Evolutionary conservation across 2,113 vertebrate species (phyloP).

Genomic region (Taurulus bubalis): DNA sequence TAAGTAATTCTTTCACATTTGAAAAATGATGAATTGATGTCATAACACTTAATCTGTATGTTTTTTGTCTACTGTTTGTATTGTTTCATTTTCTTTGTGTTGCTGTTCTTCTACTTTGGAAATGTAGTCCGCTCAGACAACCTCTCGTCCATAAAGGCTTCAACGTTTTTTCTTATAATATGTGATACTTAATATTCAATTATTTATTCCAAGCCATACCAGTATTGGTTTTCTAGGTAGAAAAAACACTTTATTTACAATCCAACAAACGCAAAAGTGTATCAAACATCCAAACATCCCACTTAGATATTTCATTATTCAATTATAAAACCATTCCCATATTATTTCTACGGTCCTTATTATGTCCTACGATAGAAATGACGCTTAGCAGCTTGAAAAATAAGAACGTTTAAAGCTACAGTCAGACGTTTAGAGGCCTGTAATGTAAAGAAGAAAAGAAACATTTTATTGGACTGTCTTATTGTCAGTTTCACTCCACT

Average conservation of each 20-base stretch:
- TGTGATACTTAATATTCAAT: neutral
- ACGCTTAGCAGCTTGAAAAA: conserved; percentile 24
- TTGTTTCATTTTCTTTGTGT: neutral
- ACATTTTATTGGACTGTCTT: conserved; percentile 5
- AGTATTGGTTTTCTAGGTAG: conserved; percentile 18
- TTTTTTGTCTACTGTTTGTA: neutral
- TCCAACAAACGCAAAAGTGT: conserved; percentile 41
- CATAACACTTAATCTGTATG: neutral
- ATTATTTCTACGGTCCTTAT: conserved; percentile 7
- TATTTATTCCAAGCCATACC: neutral
- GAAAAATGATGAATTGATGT: neutral
- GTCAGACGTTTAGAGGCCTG: neutral
- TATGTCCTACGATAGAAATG: conserved; percentile 12
- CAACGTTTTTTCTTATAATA: neutral
- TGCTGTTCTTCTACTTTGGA: neutral
- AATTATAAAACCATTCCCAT: conserved; percentile 41
- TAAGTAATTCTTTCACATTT: neutral
- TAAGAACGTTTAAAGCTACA: conserved; percentile 36
- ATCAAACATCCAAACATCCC: conserved; percentile 44
- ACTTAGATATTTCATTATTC: conserved; percentile 12
- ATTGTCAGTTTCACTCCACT: neutral
- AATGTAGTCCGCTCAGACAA: neutral
- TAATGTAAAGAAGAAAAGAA: conserved; percentile 5
- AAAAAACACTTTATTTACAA: conserved; percentile 67
- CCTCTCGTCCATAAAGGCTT: neutral